Evolutionary conservation across 2,113 vertebrate species (phyloP).

Genomic region (Dissostichus mawsoni): DNA sequence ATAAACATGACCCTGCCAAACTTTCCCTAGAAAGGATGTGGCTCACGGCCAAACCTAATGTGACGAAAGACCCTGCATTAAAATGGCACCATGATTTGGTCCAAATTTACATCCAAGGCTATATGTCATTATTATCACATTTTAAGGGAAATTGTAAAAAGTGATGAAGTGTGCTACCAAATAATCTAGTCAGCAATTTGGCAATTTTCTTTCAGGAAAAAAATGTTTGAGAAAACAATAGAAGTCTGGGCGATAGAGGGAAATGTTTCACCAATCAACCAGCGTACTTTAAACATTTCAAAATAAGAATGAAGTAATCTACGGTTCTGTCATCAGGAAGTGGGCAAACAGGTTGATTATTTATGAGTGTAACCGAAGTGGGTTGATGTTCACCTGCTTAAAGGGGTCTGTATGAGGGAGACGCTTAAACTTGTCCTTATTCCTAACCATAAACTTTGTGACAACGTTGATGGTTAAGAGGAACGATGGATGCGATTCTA

Average conservation of each 20-base stretch:
- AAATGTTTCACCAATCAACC: conserved; percentile 5
- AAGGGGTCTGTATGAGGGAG: conserved; percentile 30
- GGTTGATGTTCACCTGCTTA: conserved; percentile 49
- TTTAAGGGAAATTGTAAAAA: no score
- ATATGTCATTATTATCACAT: not conserved
- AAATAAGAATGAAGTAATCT: conserved; percentile 82
- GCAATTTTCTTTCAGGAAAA: no score
- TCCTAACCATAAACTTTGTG: conserved; percentile 9
- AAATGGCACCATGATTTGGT: conserved; percentile 5
- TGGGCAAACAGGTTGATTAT: conserved; percentile 78
- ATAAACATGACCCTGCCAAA: conserved; percentile 48
- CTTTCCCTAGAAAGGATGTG: conserved; percentile 41
- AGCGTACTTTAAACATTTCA: conserved; percentile 87
- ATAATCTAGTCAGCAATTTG: not conserved
- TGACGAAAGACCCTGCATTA: conserved; percentile 8
- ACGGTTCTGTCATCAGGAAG: conserved; percentile 80
- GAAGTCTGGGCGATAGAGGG: no score
- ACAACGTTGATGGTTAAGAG: not conserved
- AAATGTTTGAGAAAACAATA: no score
- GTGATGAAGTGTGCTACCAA: not conserved
- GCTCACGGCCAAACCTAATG: conserved; percentile 12
- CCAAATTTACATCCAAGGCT: conserved; percentile 3
- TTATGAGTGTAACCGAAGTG: conserved; percentile 80
- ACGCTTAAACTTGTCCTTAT: conserved; percentile 31
- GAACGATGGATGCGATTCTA: not conserved